Conservation (phyloP, 2,797 vertebrate genomes). For the Falco cherrug region DNA sequence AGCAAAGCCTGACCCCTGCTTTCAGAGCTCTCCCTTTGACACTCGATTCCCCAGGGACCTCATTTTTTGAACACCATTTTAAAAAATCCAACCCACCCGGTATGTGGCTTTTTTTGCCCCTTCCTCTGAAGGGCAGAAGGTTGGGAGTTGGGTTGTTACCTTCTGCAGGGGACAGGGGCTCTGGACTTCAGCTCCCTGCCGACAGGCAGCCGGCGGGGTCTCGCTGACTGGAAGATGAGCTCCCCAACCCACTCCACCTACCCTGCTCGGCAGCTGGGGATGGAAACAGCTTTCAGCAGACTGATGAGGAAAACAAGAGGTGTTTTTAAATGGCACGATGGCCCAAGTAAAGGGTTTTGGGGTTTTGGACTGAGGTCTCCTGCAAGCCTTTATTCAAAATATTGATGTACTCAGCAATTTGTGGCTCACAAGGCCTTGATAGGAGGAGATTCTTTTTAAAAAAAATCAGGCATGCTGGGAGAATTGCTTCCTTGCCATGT, state of each 20-base stretch:
- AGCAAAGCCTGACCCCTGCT: not conserved
- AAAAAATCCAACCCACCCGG: not conserved
- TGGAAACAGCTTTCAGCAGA: not conserved
- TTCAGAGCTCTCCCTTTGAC: not conserved
- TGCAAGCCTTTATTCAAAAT: not conserved
- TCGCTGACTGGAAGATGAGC: not conserved
- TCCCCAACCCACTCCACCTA: not conserved
- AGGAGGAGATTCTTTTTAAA: not conserved
- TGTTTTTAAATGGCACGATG: not conserved
- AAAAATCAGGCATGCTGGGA: not conserved
- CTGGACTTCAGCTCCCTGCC: not conserved
- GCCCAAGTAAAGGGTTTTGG: not conserved
- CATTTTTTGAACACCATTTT: not conserved
- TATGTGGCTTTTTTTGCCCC: not conserved
- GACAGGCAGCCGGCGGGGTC: not conserved
- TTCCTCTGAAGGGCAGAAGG: not conserved
- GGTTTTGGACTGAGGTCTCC: not conserved
- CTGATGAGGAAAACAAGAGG: not conserved
- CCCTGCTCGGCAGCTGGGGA: not conserved
- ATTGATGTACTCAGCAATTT: not conserved
- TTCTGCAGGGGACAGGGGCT: not conserved
- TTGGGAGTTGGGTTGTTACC: not conserved
- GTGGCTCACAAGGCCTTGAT: not conserved
- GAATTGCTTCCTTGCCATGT: slow-evolving; percentile 40
- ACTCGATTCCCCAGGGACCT: not conserved